phyloP scores from a whole-genome alignment of 2,888 invertebrate species.

The Chaitophorus viminalis region DNA sequence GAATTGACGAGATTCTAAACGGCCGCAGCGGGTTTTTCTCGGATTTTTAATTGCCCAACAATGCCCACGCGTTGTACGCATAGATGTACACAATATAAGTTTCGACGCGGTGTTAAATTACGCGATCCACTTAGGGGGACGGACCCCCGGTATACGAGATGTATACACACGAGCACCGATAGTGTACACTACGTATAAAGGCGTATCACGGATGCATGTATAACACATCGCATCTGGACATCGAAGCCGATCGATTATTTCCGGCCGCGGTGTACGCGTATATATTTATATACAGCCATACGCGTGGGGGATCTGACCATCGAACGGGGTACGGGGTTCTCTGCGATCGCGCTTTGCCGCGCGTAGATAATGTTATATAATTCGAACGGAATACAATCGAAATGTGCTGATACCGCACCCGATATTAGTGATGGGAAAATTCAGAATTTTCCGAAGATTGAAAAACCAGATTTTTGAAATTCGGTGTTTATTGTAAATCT shows the following conservation, averaged over 20 bases:
- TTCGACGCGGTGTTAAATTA: constrained; percentile 42
- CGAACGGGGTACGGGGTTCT: background rate
- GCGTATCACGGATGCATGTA: too few species aligned
- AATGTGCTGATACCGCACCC: too few species aligned
- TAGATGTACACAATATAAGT: background rate
- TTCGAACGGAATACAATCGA: too few species aligned
- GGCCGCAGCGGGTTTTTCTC: constrained; percentile 17
- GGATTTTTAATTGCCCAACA: constrained; percentile 43
- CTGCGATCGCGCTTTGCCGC: too few species aligned
- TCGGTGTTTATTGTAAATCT: too few species aligned
- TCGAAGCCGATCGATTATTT: background rate
- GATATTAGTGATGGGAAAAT: too few species aligned
- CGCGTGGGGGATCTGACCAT: background rate
- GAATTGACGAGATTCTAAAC: constrained; percentile 53
- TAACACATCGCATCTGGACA: background rate
- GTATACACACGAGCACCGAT: background rate
- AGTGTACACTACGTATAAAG: background rate
- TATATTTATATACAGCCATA: too few species aligned
- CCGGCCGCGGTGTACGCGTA: background rate
- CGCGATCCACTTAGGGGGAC: constrained; percentile 36
- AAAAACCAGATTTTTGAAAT: too few species aligned
- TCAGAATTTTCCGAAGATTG: too few species aligned
- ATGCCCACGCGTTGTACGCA: background rate
- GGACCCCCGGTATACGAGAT: background rate
- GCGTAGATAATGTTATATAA: too few species aligned